These are phyloP conservation scores for Athalia rosae DNA, from an alignment of 2,888 invertebrate species.

Conservation along the genomic window DNA sequence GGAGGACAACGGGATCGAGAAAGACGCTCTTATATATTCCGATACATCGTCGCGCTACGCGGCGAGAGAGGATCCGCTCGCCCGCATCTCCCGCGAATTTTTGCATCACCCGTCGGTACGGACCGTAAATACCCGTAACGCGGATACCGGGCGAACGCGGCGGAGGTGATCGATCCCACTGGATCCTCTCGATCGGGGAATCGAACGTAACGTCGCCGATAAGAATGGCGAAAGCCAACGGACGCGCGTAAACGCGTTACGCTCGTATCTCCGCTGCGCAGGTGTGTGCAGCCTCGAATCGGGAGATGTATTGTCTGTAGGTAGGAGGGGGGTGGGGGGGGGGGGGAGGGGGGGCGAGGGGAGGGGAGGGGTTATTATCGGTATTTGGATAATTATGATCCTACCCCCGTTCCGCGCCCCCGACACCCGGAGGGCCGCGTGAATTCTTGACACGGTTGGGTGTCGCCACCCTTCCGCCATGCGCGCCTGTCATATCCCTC, in stretches of 20 bases:
- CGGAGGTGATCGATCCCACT: no score
- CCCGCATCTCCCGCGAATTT: no score
- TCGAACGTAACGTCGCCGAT: background rate
- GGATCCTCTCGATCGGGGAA: no score
- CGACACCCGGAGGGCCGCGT: conserved; percentile 57
- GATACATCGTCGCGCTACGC: background rate
- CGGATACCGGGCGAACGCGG: no score
- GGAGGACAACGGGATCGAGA: background rate
- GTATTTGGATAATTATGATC: conserved; percentile 73
- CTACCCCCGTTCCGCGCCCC: conserved; percentile 58
- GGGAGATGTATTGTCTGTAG: conserved; percentile 4
- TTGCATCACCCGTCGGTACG: no score
- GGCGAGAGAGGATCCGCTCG: background rate
- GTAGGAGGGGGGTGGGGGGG: no score
- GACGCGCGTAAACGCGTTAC: no score
- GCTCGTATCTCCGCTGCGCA: conserved; percentile 58
- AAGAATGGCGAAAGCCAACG: background rate
- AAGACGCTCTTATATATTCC: conserved; percentile 15
- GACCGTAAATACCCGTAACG: no score
- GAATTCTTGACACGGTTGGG: conserved; percentile 73
- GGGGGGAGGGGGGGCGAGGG: background rate
- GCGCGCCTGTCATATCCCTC: conserved; percentile 72
- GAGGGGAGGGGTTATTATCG: conserved; percentile 69
- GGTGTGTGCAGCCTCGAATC: conserved; percentile 52
- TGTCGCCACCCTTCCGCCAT: conserved; percentile 69